These are phyloP conservation scores for Streptopelia turtur DNA, from an alignment of 2,797 vertebrate species.

Conservation along the genomic window DNA sequence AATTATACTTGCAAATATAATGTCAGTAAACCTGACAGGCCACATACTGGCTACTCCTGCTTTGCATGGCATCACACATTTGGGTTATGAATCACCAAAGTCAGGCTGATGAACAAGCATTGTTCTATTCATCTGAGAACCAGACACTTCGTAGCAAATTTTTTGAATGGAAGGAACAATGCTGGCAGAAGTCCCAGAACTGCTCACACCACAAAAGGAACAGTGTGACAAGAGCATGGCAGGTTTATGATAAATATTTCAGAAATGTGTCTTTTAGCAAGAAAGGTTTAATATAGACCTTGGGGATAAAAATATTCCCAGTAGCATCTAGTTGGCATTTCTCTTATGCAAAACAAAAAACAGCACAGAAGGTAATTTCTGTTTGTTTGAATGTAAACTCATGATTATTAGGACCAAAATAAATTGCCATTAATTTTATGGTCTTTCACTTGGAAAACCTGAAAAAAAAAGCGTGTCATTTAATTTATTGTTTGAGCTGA, in stretches of 20 bases:
- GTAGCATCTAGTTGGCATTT: background rate
- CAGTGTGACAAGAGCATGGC: constrained; percentile 43
- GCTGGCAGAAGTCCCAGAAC: constrained; percentile 48
- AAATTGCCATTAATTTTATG: constrained; percentile 17
- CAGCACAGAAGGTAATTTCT: background rate
- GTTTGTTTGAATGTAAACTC: background rate
- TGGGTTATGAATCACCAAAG: constrained; percentile 3
- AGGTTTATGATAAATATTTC: constrained; percentile 55
- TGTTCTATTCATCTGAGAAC: background rate
- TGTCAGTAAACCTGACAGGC: background rate
- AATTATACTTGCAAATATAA: constrained; percentile 52
- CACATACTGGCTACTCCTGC: background rate
- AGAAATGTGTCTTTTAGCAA: constrained; percentile 37
- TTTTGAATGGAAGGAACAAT: constrained; percentile 39
- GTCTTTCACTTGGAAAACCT: background rate
- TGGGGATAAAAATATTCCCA: constrained; percentile 35
- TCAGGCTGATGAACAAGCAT: constrained; percentile 27
- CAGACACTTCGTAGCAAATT: background rate
- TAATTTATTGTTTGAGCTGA: background rate
- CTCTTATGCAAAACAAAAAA: background rate
- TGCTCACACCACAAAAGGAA: background rate
- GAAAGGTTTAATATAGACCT: constrained; percentile 3
- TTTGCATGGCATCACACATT: background rate
- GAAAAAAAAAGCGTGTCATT: background rate
- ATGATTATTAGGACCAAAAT: background rate